Conservation (phyloP, 2,113 vertebrate genomes). For the mouse (Mus musculus) region GRCm39 chr11:93658501-93659000, state of each 20-base stretch:
- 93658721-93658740: neutral
- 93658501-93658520: no score
- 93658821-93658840: neutral
- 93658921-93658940: neutral
- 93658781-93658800: neutral
- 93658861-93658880: neutral
- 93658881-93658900: no score
- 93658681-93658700: no score
- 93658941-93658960: neutral
- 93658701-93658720: no score
- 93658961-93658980: neutral
- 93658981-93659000: constrained; percentile 5
- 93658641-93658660: no score
- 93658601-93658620: no score
- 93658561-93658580: no score
- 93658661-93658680: no score
- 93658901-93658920: neutral
- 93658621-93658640: no score
- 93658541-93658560: no score
- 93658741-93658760: neutral
- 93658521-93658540: no score
- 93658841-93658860: neutral
- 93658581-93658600: no score
- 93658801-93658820: neutral
- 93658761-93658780: neutral